phyloP scores from a whole-genome alignment of 2,888 invertebrate species.

The Morpho achilles region DNA sequence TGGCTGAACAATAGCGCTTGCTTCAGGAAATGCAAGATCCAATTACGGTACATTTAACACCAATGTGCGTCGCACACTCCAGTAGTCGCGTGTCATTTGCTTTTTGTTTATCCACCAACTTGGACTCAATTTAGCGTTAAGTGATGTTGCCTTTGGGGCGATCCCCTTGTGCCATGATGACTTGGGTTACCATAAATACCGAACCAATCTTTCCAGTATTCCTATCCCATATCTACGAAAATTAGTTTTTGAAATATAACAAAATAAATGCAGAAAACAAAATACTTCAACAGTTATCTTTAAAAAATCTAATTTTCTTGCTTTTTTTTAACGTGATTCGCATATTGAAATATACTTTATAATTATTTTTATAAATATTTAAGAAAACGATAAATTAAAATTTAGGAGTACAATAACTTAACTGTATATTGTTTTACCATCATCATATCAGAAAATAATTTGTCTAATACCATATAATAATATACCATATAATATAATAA shows the following conservation, averaged over 20 bases:
- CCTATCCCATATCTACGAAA: too few species aligned
- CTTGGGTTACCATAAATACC: constrained; percentile 25
- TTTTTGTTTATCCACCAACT: constrained; percentile 67
- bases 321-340: too few species aligned
- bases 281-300: background rate
- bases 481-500: too few species aligned
- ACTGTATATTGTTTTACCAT: too few species aligned
- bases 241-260: background rate
- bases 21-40: constrained; percentile 59
- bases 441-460: too few species aligned
- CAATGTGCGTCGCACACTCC: constrained; percentile 45
- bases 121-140: constrained; percentile 69
- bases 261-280: background rate
- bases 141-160: constrained; percentile 52
- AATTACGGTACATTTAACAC: constrained; percentile 70
- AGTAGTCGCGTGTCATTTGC: constrained; percentile 55
- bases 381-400: too few species aligned
- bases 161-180: constrained; percentile 45
- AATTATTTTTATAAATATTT: too few species aligned
- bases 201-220: background rate
- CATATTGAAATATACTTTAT: too few species aligned
- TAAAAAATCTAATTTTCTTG: too few species aligned
- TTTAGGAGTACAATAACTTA: too few species aligned
- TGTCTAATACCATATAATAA: too few species aligned
- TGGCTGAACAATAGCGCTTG: constrained; percentile 28